Base-by-base conservation (phyloP, 2,888 invertebrate species). In the Parnassius apollo region DNA sequence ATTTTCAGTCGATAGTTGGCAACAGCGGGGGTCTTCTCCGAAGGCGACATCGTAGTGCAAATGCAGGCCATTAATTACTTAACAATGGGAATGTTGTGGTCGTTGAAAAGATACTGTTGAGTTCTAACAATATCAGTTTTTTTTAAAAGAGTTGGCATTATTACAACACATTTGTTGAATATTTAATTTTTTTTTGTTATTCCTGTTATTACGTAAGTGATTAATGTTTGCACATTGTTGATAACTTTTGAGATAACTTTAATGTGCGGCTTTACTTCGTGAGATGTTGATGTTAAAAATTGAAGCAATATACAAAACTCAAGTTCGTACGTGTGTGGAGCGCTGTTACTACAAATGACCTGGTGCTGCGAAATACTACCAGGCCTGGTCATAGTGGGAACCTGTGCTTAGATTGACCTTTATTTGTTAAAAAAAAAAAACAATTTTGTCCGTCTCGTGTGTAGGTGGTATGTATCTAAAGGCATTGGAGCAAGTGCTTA, bases 51-150 rank as follows among this genome's bases (percentile, higher is more conserved):
- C 67, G 61, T 68, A 74, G 71, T 73, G 76, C 73, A 46, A 80
- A 79, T 77, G 69, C 72, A 56, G 67, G 68, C 80, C 82, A 89
- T 89, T 88, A 88, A 88, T 90, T 85, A 82, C 73, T 67, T 69
- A 70, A 85, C 83, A 82, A 80, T 69, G 69, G 73, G 60, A 72
- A 76, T 80, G 77, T 80, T 72, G 74, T 74, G 72, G 71, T 75
- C 68, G 78, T 75, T 82, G 80, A 80, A 82, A 82, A 80, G 80
- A 75, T 69, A 72, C 76, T 81, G 80, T 78, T 79, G 46, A 18
- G 4, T 25, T 57, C 57, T 45, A 35, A 62, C 50, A 58, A 58
- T 63, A 62, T 62, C n/a, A 42, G 25, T 44, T 48, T 49, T 61
- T 55, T 45, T 48, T 54, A 12, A 50, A 54, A 18, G 55, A 59